A percentile compares a stretch with the other conserved stretches of the same genome.
Evolutionary conservation across 1,140 invertebrate genomes (phyloP).

Genomic region (Metaphire vulgaris): DNA sequence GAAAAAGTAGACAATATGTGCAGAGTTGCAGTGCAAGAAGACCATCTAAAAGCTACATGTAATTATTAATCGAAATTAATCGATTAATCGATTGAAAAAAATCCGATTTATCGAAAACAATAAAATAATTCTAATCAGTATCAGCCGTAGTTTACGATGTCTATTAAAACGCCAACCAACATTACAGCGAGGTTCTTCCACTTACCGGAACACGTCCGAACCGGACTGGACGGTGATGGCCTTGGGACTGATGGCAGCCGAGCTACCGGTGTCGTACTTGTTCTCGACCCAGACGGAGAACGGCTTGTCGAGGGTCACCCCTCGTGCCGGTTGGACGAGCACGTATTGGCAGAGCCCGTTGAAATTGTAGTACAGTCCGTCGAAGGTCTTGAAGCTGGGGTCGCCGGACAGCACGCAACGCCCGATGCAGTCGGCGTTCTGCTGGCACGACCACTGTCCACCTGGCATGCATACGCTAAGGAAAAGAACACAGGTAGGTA

Average conservation of each 20-base stretch:
- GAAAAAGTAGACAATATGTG: too few species aligned
- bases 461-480: background rate
- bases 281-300: background rate
- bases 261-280: background rate
- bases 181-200: too few species aligned
- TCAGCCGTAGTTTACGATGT: too few species aligned
- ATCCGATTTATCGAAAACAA: too few species aligned
- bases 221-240: background rate
- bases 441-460: slow-evolving; percentile 52
- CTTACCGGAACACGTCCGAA: too few species aligned
- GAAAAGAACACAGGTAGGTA: too few species aligned
- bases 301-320: background rate
- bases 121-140: too few species aligned
- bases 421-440: slow-evolving; percentile 54
- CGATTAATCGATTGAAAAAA: too few species aligned
- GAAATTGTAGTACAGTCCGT: slow-evolving; percentile 74
- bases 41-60: too few species aligned
- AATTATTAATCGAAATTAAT: too few species aligned
- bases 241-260: background rate
- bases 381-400: slow-evolving; percentile 84
- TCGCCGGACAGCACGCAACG: slow-evolving; percentile 69
- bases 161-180: too few species aligned
- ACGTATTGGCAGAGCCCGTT: slow-evolving; percentile 82
- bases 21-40: too few species aligned
- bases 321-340: slow-evolving; percentile 52